Evolutionary conservation across 2,888 invertebrate species (phyloP), one percentile per base, ranked within the genome.

Genomic region (Alviniconcha strummeri): DNA sequence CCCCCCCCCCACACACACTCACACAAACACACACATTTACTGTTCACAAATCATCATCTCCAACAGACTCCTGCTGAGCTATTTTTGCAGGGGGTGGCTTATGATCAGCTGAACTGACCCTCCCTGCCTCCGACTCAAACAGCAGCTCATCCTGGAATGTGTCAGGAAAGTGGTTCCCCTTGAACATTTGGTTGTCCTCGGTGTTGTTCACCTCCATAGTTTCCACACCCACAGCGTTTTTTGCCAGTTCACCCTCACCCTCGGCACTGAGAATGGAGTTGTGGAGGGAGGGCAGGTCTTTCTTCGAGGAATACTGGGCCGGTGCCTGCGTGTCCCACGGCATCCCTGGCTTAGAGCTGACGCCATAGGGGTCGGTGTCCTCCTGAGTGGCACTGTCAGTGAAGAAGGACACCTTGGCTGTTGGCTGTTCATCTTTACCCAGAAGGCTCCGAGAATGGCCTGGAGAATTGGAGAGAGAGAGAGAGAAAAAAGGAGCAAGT

Each of bases 291-390:
- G 83, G 74, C 8, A 57, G 71, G 17, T 56, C 67, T 55, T 13
- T 82, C 9, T 72, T 79, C 36, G 72, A 36, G 52, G 84, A 76
- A 17, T 67, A 76, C 0, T 88, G 83, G 52, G 86, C 88, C 2
- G 89, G 89, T 15, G 89, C 87, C 82, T 88, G 83, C n/a, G 88
- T 84, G 60, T 91, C 89, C 91, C 90, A 91, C 52, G 90, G 90
- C n/a, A 88, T 79, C 19, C 82, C 83, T 4, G 89, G 90, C 78
- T 87, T 88, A 36, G 86, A 60, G 36, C 89, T 89, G 56, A 90
- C 88, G 8, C 91, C 91, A 72, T 91, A 91, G 6, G 91, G 91
- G 82, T 91, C 90, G 57, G 89, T 88, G 79, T 89, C 89, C 60
- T 83, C 85, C 17, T 86, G 86, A n/a, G 55, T 11, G 6, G 36